phyloP scores from a whole-genome alignment of 2,888 invertebrate genomes.

The Rhopalosiphum nymphaeae region DNA sequence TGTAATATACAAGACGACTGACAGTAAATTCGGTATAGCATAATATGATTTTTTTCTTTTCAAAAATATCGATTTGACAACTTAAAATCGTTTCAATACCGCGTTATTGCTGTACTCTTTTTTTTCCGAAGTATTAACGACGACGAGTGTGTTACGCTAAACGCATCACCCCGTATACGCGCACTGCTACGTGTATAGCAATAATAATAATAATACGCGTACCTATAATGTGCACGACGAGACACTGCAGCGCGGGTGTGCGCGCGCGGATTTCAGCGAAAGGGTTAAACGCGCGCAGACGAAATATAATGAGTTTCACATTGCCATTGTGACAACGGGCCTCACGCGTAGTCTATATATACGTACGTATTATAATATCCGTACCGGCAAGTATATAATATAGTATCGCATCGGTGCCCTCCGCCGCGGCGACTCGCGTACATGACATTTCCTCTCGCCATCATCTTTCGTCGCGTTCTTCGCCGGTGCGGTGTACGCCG shows the following conservation, averaged over 20 bases:
- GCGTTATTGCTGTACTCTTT: too few relatives aligned
- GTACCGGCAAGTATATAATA: neutral
- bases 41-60: too few relatives aligned
- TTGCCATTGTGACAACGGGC: constrained; percentile 43
- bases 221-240: neutral
- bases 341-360: neutral
- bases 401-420: neutral
- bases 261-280: constrained; percentile 26
- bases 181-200: neutral
- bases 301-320: constrained; percentile 47
- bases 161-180: too few relatives aligned
- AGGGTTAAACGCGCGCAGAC: constrained; percentile 44
- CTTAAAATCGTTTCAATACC: too few relatives aligned
- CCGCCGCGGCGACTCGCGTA: neutral
- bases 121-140: too few relatives aligned
- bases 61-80: too few relatives aligned
- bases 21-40: too few relatives aligned
- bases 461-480: neutral
- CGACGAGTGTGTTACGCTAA: too few relatives aligned
- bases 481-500: neutral
- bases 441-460: neutral
- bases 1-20: too few relatives aligned
- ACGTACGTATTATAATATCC: neutral
- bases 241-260: neutral
- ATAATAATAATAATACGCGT: neutral